Base-by-base conservation (phyloP, 1,140 invertebrate genomes). In the Nixonia krombeini region DNA sequence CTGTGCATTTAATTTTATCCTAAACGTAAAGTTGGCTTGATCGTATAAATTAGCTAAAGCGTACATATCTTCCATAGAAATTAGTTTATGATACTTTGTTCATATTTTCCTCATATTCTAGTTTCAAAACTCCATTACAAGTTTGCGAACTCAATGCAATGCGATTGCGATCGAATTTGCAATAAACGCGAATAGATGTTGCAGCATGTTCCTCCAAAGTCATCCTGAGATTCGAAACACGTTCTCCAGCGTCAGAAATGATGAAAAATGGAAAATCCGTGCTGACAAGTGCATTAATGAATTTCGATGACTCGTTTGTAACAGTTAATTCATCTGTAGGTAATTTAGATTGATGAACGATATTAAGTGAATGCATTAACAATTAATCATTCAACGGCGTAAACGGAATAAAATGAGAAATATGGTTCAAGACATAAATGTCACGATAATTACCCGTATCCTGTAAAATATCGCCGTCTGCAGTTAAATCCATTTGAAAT, bases 1-100 rank as follows among this genome's bases (percentile, higher is more conserved):
- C 86, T 35, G 38, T 75, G 21, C 87, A 79, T 18, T 55, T 47
- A 28, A 87, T 78, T 42, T 71, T 75, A 55, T 87, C 80, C 86
- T 87, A 50, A 75, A 63, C 47, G 41, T 45, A 13, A n/a, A n/a
- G n/a, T n/a, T n/a, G n/a, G n/a, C n/a, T n/a, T n/a, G n/a, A n/a
- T n/a, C n/a, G n/a, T n/a, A n/a, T n/a, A n/a, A n/a, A n/a, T n/a
- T n/a, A n/a, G n/a, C 40, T 38, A 21, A 10, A 33, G 3, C 12
- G 16, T 44, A 9, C 42, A 31, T 16, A 4, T 10, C 8, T 35
- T 49, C n/a, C 1, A 37, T 8, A 13, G 17, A 49, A 46, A 23
- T 45, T 23, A n/a, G n/a, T 45, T 45, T 33, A 37, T 18, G 28
- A 25, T 23, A 78, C 74, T 10, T 67, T 73, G 12, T 52, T 67